phyloP scores from a whole-genome alignment of 1,140 invertebrate species.

The Polypedilum pembai region DNA sequence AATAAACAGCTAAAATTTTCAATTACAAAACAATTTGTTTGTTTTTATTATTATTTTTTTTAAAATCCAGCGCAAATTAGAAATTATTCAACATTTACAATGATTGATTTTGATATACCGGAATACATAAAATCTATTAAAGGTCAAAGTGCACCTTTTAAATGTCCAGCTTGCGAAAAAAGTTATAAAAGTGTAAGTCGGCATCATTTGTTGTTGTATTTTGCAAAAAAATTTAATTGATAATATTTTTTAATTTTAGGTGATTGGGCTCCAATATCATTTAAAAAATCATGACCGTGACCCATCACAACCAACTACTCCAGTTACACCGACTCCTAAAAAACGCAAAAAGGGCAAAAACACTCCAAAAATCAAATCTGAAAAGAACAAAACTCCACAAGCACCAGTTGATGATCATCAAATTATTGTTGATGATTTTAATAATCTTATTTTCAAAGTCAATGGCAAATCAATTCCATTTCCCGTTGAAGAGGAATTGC shows the following conservation, averaged over 20 bases:
- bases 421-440: slow-evolving; percentile 67
- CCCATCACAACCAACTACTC: slow-evolving; percentile 48
- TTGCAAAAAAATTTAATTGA: not conserved
- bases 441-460: slow-evolving; percentile 75
- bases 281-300: slow-evolving; percentile 77
- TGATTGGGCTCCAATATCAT: slow-evolving; percentile 78
- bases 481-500: slow-evolving; percentile 53
- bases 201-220: not conserved
- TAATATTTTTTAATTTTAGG: slow-evolving; percentile 54
- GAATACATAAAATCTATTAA: slow-evolving; percentile 18
- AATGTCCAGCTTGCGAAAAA: slow-evolving; percentile 23
- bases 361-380: slow-evolving; percentile 37
- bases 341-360: slow-evolving; percentile 47
- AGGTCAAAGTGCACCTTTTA: slow-evolving; percentile 1
- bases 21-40: not conserved
- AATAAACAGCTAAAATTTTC: not conserved
- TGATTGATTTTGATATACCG: not conserved
- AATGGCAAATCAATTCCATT: slow-evolving; percentile 57
- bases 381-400: slow-evolving; percentile 46
- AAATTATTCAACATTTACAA: not conserved
- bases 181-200: not conserved
- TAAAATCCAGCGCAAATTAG: not conserved
- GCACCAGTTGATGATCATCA: slow-evolving; percentile 51
- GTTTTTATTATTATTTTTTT: not conserved
- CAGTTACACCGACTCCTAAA: slow-evolving; percentile 44